Evolutionary conservation across 2,797 vertebrate species (phyloP).

Genomic region (Onychomys leucogaster): DNA sequence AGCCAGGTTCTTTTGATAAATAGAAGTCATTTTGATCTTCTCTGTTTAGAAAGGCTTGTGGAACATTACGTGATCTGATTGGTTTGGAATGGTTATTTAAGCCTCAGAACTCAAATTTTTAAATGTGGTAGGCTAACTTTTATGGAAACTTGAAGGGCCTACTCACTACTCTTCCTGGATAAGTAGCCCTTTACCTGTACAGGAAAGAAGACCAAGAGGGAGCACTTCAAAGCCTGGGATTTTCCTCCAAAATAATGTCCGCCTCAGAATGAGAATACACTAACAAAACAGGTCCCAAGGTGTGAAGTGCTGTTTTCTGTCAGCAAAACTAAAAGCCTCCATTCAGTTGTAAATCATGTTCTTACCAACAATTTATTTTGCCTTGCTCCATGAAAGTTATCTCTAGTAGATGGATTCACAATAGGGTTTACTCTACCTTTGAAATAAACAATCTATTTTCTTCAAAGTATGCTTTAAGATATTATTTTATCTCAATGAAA

Average conservation of each 20-base stretch:
- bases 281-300: not conserved
- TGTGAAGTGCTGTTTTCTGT: not conserved
- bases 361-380: slow-evolving; percentile 12
- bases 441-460: not conserved
- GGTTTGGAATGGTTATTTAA: not conserved
- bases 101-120: not conserved
- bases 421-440: not conserved
- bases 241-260: not conserved
- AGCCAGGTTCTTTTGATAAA: not conserved
- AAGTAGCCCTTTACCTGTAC: not conserved
- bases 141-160: not conserved
- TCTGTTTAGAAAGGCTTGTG: not conserved
- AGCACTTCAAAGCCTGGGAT: not conserved
- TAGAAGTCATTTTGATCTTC: not conserved
- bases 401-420: not conserved
- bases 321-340: slow-evolving; percentile 1
- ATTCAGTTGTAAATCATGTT: not conserved
- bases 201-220: not conserved
- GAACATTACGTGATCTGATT: not conserved
- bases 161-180: not conserved
- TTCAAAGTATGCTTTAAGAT: not conserved
- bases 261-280: not conserved
- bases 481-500: not conserved
- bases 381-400: slow-evolving; percentile 33
- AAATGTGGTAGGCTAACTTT: not conserved